Evolutionary conservation across 2,113 vertebrate genomes (phyloP).

Genomic region (Pycnonotus jocosus): DNA sequence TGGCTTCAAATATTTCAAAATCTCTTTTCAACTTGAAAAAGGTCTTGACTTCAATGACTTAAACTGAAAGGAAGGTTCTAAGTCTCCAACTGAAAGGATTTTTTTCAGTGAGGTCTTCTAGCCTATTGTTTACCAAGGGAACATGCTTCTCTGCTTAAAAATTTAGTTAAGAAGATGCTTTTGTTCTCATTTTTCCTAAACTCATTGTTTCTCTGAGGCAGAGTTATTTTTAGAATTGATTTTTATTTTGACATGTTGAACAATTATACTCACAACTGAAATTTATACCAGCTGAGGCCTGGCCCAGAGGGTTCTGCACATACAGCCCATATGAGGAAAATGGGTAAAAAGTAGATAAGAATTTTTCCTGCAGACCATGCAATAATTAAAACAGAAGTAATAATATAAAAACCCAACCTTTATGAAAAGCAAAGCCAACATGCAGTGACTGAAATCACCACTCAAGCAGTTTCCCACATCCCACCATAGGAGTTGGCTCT

Average conservation of each 20-base stretch:
- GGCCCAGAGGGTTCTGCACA: background rate
- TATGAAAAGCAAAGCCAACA: background rate
- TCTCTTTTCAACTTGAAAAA: constrained; percentile 26
- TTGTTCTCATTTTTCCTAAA: background rate
- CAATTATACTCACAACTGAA: background rate
- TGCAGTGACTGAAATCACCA: background rate
- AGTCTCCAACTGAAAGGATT: background rate
- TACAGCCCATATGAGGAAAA: background rate
- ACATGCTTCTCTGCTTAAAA: background rate
- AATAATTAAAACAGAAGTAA: background rate
- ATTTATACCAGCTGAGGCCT: background rate
- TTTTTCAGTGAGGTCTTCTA: background rate
- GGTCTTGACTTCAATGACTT: background rate
- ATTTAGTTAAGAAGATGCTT: background rate
- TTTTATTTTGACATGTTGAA: background rate
- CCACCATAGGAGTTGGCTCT: rapidly evolving
- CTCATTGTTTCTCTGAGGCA: background rate
- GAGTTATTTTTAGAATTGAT: background rate
- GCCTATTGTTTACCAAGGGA: background rate
- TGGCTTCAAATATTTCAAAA: constrained; percentile 67
- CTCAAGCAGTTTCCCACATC: background rate
- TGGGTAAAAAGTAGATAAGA: background rate
- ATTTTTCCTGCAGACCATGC: background rate
- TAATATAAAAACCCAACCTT: background rate
- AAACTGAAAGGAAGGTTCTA: background rate